Base-by-base conservation (phyloP, 2,113 vertebrate species). In the Cisticola juncidis region DNA sequence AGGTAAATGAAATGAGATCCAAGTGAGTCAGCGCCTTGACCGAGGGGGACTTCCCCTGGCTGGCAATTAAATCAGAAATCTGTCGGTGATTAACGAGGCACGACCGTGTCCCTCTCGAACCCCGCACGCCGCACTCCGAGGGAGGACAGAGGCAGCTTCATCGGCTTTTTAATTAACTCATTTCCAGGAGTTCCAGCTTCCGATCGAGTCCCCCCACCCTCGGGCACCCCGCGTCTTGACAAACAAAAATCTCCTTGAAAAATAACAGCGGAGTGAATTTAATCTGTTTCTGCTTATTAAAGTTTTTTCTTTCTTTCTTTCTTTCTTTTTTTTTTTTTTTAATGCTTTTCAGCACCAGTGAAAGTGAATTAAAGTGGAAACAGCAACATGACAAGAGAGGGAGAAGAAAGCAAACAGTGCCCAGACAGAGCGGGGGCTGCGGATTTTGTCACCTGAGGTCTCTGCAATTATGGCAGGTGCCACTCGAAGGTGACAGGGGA, bases 231-330 rank as follows among this genome's bases (percentile, higher is more conserved):
- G 33, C 2, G 50, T 50, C 89, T 70, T 78, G 91, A 91, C 95
- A 92, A 94, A 92, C 89, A 86, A 81, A 95, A 94, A 66, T 17
- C 87, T 74, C 95, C 93, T 89, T 86, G 87, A 88, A 91, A 95
- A 94, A 94, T 50, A 78, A 53, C 60, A 5, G 35, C 2, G 2
- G 13, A 81, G 44, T 10, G 73, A 38, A 83, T 74, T 92, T 86
- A 81, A 92, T 92, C 92, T 22, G 13, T 42, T 95, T 73, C 56
- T 70, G 58, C 84, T 58, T 45, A 88, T 92, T 86, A 70, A 81
- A 86, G 85, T 42, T 40, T 29, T 57, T 33, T 35, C 29, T 15
- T 45, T 11, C 15, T 13, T 7, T 17, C 3, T 25, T 20, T 29
- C 42, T 42, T 20, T 48, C 15, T 69, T 7, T 23, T 47, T 35